phyloP scores from a whole-genome alignment of 2,888 invertebrate genomes.

The Mycogona germanica region DNA sequence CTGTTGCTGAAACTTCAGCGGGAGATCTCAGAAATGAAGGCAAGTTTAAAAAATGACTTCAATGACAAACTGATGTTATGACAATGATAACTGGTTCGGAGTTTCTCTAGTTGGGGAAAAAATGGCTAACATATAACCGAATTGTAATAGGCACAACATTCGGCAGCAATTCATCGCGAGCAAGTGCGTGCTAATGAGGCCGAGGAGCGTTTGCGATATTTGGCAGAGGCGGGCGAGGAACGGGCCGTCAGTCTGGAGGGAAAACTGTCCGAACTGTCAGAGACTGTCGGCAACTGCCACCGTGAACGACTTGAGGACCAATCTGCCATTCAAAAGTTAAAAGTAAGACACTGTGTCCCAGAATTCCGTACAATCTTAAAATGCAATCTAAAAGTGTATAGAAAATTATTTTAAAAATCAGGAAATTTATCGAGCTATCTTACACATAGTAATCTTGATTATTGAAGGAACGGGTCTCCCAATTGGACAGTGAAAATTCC shows the following conservation, averaged over 20 bases:
- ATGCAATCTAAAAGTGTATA: neutral
- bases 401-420: neutral
- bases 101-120: too few relatives aligned
- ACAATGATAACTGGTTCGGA: neutral
- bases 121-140: neutral
- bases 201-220: slow-evolving; percentile 54
- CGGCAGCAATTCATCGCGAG: slow-evolving; percentile 53
- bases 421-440: too few relatives aligned
- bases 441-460: too few relatives aligned
- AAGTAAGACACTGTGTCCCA: slow-evolving; percentile 34
- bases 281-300: slow-evolving; percentile 64
- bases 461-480: slow-evolving; percentile 27
- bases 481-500: slow-evolving; percentile 34
- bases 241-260: slow-evolving; percentile 62
- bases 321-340: slow-evolving; percentile 52
- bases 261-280: slow-evolving; percentile 62
- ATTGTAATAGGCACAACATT: slow-evolving; percentile 42
- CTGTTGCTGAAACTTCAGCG: slow-evolving; percentile 53
- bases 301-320: slow-evolving; percentile 56
- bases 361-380: neutral
- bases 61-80: neutral
- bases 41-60: slow-evolving; percentile 26
- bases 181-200: slow-evolving; percentile 56
- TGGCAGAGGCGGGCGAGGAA: slow-evolving; percentile 58
- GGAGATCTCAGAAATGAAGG: slow-evolving; percentile 58